These are phyloP conservation scores for Caenorhabditis japonica DNA, from an alignment of 2,888 invertebrate genomes.

Conservation along the genomic window DNA sequence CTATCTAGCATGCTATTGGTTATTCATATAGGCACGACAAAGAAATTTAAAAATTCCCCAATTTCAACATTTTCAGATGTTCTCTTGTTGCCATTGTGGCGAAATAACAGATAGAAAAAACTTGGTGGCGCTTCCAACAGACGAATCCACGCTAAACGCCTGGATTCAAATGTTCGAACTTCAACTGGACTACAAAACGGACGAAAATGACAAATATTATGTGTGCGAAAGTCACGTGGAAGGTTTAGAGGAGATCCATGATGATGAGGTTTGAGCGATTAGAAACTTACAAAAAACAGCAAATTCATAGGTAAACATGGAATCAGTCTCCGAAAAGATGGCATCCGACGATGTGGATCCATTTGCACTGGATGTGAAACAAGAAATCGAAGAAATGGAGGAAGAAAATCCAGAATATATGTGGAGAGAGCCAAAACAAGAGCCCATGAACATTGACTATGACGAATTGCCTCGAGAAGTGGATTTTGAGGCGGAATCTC, in stretches of 20 bases:
- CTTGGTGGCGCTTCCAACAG: conserved; percentile 5
- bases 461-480: conserved; percentile 8
- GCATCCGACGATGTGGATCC: neutral
- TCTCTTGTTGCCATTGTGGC: conserved; percentile 13
- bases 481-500: conserved; percentile 10
- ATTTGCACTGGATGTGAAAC: conserved; percentile 10
- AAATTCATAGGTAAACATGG: neutral
- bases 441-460: neutral
- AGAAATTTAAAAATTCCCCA: too few species aligned
- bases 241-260: neutral
- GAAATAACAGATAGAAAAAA: neutral
- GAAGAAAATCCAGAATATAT: neutral
- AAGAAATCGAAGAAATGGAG: neutral
- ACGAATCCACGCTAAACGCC: neutral
- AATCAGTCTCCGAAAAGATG: neutral
- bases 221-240: conserved; percentile 7
- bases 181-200: neutral
- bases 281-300: neutral
- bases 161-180: conserved; percentile 5
- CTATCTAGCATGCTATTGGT: too few species aligned
- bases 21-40: too few species aligned
- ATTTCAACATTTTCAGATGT: conserved; percentile 29
- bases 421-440: conserved; percentile 14
- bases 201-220: neutral
- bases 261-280: neutral